These are phyloP conservation scores for Erebia palarica DNA, from an alignment of 2,888 invertebrate genomes.

Conservation along the genomic window DNA sequence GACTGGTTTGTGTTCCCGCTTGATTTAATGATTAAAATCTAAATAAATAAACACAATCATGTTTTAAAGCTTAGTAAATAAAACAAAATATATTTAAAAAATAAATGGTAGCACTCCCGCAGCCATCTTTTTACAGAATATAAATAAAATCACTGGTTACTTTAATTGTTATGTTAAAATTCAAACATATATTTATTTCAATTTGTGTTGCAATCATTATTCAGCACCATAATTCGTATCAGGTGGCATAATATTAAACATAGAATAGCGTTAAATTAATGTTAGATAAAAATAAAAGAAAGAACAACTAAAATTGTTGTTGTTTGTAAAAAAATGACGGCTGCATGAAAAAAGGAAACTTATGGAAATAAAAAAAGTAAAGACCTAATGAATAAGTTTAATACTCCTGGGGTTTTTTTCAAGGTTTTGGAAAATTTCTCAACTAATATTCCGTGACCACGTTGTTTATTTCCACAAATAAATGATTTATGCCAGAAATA, in stretches of 20 bases:
- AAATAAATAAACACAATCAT: slow-evolving; percentile 63
- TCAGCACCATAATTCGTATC: slow-evolving; percentile 30
- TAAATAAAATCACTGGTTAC: not conserved
- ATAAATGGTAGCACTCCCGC: slow-evolving; percentile 26
- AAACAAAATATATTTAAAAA: slow-evolving; percentile 21
- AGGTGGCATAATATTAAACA: slow-evolving; percentile 18
- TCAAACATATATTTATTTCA: not conserved
- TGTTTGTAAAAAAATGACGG: not conserved
- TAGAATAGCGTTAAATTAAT: slow-evolving; percentile 7
- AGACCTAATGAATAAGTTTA: slow-evolving; percentile 3
- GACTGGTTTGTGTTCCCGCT: slow-evolving; percentile 72
- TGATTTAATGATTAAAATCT: slow-evolving; percentile 49
- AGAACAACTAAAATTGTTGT: not conserved
- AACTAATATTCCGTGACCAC: slow-evolving; percentile 20
- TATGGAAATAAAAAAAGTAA: slow-evolving; percentile 9
- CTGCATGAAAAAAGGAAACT: slow-evolving; percentile 5
- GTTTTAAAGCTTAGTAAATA: slow-evolving; percentile 70
- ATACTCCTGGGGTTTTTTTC: slow-evolving; percentile 12
- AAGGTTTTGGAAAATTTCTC: not conserved
- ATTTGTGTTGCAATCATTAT: slow-evolving; percentile 4
- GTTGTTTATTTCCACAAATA: slow-evolving; percentile 14
- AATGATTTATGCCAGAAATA: slow-evolving; percentile 5
- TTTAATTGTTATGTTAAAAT: not conserved
- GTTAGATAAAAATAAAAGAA: slow-evolving; percentile 1
- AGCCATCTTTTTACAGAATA: slow-evolving; percentile 21